phyloP scores from a whole-genome alignment of 92 coral and sea anemone species.

The Blastomussa wellsi region DNA sequence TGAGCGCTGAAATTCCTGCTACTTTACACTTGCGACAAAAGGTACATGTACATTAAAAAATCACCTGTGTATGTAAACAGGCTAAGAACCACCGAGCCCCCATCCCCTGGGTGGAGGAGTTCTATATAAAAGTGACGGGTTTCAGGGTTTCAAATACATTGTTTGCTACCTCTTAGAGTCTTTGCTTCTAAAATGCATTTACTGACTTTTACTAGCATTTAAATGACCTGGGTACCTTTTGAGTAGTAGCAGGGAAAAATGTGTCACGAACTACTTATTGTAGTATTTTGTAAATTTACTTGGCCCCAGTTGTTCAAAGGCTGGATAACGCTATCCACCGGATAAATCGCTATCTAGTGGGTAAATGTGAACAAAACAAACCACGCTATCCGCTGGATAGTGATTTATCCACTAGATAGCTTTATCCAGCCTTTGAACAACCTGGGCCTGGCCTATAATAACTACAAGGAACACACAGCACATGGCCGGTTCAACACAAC shows the following conservation, averaged over 20 bases:
- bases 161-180: constrained; percentile 6
- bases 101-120: constrained; percentile 15
- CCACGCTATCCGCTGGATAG: too few relatives aligned
- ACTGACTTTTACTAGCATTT: constrained; percentile 10
- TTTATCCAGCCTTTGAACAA: too few relatives aligned
- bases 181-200: constrained; percentile 13
- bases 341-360: too few relatives aligned
- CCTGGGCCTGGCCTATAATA: too few relatives aligned
- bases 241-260: constrained; percentile 10
- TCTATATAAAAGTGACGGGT: constrained; percentile 16
- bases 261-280: constrained; percentile 11
- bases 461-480: background rate
- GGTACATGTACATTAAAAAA: constrained; percentile 9
- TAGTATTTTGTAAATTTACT: too few relatives aligned
- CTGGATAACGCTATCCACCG: too few relatives aligned
- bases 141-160: background rate
- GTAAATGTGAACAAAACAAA: too few relatives aligned
- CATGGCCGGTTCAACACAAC: too few relatives aligned
- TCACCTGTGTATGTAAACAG: constrained; percentile 16
- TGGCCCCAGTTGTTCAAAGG: too few relatives aligned
- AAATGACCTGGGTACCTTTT: constrained; percentile 16
- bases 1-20: constrained; percentile 19
- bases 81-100: constrained; percentile 15
- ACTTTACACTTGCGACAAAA: constrained; percentile 9
- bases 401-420: too few relatives aligned